Conservation (phyloP, 2,888 invertebrate species). For the Flabesymbios commensalis region DNA sequence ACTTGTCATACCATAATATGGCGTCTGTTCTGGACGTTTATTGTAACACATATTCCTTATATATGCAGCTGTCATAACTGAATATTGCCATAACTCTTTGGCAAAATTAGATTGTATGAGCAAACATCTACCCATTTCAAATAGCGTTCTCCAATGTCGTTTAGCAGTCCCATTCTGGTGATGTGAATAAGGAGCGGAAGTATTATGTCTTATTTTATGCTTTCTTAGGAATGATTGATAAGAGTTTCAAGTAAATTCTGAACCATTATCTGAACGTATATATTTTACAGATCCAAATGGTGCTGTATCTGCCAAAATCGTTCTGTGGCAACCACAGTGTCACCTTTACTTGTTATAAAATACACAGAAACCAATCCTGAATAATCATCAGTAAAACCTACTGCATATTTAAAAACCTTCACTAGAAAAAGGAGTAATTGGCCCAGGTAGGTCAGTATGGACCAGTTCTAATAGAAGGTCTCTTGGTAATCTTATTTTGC, state of each 20-base stretch:
- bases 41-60: constrained; percentile 29
- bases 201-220: constrained; percentile 17
- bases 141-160: constrained; percentile 25
- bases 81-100: constrained; percentile 30
- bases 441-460: constrained; percentile 21
- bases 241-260: background rate
- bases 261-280: background rate
- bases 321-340: constrained; percentile 13
- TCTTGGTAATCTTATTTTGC: background rate
- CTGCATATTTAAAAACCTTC: constrained; percentile 26
- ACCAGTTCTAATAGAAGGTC: constrained; percentile 6
- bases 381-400: constrained; percentile 25
- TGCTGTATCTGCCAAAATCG: constrained; percentile 7
- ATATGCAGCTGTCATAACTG: constrained; percentile 23
- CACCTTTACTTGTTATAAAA: constrained; percentile 23
- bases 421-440: constrained; percentile 13
- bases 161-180: constrained; percentile 33
- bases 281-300: background rate
- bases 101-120: constrained; percentile 16
- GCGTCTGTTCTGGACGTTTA: constrained; percentile 6
- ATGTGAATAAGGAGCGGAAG: constrained; percentile 18
- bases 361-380: constrained; percentile 24
- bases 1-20: constrained; percentile 19
- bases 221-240: constrained; percentile 6
- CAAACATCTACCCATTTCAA: constrained; percentile 31